phyloP scores from a whole-genome alignment of 2,888 invertebrate genomes.

The Xestia ashworthii region DNA sequence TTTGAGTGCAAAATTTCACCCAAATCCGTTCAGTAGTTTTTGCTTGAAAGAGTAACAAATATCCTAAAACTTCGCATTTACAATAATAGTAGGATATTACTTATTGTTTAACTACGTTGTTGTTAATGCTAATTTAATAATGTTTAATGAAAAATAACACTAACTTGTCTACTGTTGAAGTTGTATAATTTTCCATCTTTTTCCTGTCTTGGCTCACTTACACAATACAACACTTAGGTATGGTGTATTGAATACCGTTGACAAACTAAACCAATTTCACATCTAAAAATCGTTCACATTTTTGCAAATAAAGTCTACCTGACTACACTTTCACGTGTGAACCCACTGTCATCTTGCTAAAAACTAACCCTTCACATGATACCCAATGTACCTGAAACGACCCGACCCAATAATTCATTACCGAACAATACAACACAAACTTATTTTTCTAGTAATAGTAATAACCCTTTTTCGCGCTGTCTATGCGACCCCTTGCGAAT shows the following conservation, averaged over 20 bases:
- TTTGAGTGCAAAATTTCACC: too few relatives aligned
- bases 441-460: constrained; percentile 87
- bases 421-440: constrained; percentile 87
- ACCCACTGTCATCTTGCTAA: constrained; percentile 85
- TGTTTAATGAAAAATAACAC: not conserved
- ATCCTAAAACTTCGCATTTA: too few relatives aligned
- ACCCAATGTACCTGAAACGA: constrained; percentile 90
- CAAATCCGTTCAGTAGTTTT: too few relatives aligned
- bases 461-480: constrained; percentile 88
- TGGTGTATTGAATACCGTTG: not conserved
- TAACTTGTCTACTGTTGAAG: constrained; percentile 5
- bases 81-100: too few relatives aligned
- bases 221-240: not conserved
- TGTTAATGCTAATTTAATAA: not conserved
- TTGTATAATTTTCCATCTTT: not conserved
- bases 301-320: constrained; percentile 73
- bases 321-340: constrained; percentile 88
- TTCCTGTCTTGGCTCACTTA: not conserved
- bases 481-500: constrained; percentile 88
- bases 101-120: not conserved
- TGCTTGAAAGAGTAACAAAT: too few relatives aligned
- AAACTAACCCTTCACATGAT: constrained; percentile 87
- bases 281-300: constrained; percentile 23
- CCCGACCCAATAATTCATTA: constrained; percentile 91
- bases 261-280: not conserved